These are phyloP conservation scores for Drosophila asahinai DNA, from an alignment of 1,140 invertebrate species.

Conservation along the genomic window DNA sequence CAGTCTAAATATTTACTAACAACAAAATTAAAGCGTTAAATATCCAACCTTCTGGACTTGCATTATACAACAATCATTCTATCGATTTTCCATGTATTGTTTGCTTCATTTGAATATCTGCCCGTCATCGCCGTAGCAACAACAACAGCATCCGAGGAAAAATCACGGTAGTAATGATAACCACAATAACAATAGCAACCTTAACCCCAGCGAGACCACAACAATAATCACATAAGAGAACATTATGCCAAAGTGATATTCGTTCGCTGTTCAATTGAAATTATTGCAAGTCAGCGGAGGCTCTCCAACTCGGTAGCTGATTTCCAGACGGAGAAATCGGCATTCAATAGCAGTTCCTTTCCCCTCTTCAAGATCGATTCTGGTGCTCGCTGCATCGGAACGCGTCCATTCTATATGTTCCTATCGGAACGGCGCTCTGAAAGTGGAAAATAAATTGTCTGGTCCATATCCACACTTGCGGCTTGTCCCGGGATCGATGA, in stretches of 20 bases:
- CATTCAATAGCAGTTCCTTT: conserved; percentile 24
- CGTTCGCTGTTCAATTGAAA: conserved; percentile 72
- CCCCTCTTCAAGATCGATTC: conserved; percentile 55
- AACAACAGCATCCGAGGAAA: conserved; percentile 44
- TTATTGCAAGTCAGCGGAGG: conserved; percentile 79
- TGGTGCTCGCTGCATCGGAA: conserved; percentile 46
- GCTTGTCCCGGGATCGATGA: conserved; percentile 71
- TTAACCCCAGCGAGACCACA: conserved; percentile 39
- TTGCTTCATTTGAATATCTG: conserved; percentile 74
- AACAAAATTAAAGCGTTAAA: conserved; percentile 78
- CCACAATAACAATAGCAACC: conserved; percentile 54
- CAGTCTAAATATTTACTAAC: conserved; percentile 74
- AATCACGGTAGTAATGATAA: conserved; percentile 80
- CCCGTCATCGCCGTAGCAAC: conserved; percentile 66
- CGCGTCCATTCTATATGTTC: conserved; percentile 5
- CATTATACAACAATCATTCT: conserved; percentile 82
- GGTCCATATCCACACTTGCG: conserved; percentile 50
- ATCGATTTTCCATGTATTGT: conserved; percentile 75
- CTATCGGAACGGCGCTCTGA: conserved; percentile 32
- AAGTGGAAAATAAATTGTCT: conserved; percentile 70
- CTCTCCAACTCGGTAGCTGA: conserved; percentile 69
- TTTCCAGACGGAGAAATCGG: conserved; percentile 39
- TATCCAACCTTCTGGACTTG: conserved; percentile 68
- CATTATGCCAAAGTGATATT: conserved; percentile 78
- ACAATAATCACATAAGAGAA: conserved; percentile 67